Evolutionary conservation across 2,113 vertebrate species (phyloP), one percentile per base, ranked within the genome.

Genomic region (Clinocottus analis): DNA sequence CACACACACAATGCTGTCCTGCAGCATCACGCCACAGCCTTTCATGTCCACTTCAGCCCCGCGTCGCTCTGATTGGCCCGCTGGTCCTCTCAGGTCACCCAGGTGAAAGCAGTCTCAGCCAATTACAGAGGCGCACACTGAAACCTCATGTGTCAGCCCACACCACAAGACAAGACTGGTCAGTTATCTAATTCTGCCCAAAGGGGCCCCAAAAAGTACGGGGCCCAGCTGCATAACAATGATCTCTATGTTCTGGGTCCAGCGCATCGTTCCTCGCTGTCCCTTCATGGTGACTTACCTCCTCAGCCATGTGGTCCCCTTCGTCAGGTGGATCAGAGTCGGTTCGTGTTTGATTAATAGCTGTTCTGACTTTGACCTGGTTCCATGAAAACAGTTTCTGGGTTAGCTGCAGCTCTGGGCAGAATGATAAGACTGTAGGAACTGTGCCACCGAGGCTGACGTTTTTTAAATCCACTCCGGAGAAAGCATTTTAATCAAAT

Each of bases 11-110:
- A 1, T 59, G 45, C 41, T 72, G 51, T n/a, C 1, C 45, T 14
- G 29, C 33, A 35, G 49, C 65, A 75, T 80, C 84, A 78, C 78
- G 5, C 82, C 84, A 90, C 84, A 25, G 25, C 45, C 63, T 4
- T 17, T 17, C 23, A 37, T 51, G 27, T n/a, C 53, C 60, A 41
- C 62, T 71, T 43, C 27, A 4, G 27, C 39, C 16, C 49, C 27
- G 51, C 43, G 6, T 25, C 31, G n/a, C 14, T n/a, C 66, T 63
- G 75, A 93, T 88, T 94, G 89, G 93, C 45, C 45, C 37, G 12
- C 43, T 5, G 1, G 63, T 27, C 7, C 8, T 31, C 37, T 68
- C 56, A 23, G 79, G 27, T 83, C 83, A 83, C 64, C 25, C 43
- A 81, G 66, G 73, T 80, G 49, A 67, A 67, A 27, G 45, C 25